phyloP scores from a whole-genome alignment of 2,888 invertebrate genomes.

The Troides oblongomaculatus region DNA sequence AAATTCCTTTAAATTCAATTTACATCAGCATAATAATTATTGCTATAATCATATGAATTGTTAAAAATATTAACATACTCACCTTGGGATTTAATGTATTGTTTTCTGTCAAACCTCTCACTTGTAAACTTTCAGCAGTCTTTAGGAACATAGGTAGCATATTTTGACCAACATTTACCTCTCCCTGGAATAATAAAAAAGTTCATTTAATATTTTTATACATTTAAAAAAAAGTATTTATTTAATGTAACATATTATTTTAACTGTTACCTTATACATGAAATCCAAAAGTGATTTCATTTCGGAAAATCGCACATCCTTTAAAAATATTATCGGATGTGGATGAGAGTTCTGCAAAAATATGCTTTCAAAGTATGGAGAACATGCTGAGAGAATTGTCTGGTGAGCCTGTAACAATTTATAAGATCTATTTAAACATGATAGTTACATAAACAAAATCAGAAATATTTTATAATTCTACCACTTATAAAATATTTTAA shows the following conservation, averaged over 20 bases:
- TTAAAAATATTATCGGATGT: conserved; percentile 94
- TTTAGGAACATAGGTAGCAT: conserved; percentile 94
- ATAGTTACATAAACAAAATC: neutral
- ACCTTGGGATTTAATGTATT: conserved; percentile 83
- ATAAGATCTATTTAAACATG: neutral
- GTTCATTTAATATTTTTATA: conserved; percentile 14
- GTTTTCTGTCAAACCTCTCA: conserved; percentile 92
- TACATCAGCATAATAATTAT: too few relatives aligned
- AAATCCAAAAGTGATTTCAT: conserved; percentile 94
- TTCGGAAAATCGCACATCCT: conserved; percentile 94
- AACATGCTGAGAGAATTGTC: conserved; percentile 95
- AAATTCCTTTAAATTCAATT: too few relatives aligned
- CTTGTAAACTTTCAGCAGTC: conserved; percentile 95
- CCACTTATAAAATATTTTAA: too few relatives aligned
- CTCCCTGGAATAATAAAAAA: conserved; percentile 74
- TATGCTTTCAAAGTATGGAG: conserved; percentile 95
- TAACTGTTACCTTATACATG: conserved; percentile 89
- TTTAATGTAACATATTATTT: neutral
- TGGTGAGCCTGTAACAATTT: conserved; percentile 89
- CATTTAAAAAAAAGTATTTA: neutral
- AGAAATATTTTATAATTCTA: neutral
- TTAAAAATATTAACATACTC: conserved; percentile 36
- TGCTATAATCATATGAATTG: neutral
- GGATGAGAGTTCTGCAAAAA: conserved; percentile 93
- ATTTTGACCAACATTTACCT: conserved; percentile 95